These are phyloP conservation scores for Oryzias dopingdopingensis DNA, from an alignment of 2,797 vertebrate species.

Conservation along the genomic window DNA sequence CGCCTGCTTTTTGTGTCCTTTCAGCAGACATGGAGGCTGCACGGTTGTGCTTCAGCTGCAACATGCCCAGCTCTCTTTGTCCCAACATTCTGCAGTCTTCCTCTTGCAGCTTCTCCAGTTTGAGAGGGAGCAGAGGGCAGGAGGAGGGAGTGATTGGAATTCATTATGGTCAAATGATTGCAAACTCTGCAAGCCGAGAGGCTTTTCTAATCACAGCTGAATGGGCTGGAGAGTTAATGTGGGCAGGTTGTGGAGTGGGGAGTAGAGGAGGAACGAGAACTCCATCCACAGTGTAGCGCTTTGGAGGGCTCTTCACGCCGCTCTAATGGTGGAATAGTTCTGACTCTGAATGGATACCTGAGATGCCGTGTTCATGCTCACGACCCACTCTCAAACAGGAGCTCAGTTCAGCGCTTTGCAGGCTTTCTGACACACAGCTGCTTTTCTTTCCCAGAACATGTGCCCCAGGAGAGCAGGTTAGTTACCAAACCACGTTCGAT, in stretches of 20 bases:
- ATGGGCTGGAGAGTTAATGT: constrained; percentile 74
- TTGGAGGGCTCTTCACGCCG: constrained; percentile 66
- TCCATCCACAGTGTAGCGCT: constrained; percentile 53
- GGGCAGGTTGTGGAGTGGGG: constrained; percentile 68
- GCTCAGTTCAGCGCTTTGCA: constrained; percentile 27
- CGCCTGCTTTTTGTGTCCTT: too few species aligned
- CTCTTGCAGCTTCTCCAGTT: constrained; percentile 64
- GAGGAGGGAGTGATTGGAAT: constrained; percentile 77
- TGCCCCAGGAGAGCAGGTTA: too few species aligned
- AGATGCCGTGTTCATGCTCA: constrained; percentile 43
- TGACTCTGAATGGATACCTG: constrained; percentile 68
- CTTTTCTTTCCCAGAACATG: constrained; percentile 14
- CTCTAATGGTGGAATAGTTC: constrained; percentile 71
- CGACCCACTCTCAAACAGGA: constrained; percentile 41
- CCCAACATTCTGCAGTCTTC: constrained; percentile 50
- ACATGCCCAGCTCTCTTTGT: constrained; percentile 41
- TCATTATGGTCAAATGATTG: constrained; percentile 85
- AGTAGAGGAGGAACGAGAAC: constrained; percentile 62
- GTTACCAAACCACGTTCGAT: too few species aligned
- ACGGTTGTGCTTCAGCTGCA: too few species aligned
- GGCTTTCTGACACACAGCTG: background rate
- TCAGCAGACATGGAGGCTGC: too few species aligned
- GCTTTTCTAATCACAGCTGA: constrained; percentile 82
- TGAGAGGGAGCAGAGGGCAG: constrained; percentile 69
- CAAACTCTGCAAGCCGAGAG: constrained; percentile 77